Evolutionary conservation across 2,888 invertebrate genomes (phyloP), one percentile per base, ranked within the genome.

Genomic region (Ptychoptera contaminata): DNA sequence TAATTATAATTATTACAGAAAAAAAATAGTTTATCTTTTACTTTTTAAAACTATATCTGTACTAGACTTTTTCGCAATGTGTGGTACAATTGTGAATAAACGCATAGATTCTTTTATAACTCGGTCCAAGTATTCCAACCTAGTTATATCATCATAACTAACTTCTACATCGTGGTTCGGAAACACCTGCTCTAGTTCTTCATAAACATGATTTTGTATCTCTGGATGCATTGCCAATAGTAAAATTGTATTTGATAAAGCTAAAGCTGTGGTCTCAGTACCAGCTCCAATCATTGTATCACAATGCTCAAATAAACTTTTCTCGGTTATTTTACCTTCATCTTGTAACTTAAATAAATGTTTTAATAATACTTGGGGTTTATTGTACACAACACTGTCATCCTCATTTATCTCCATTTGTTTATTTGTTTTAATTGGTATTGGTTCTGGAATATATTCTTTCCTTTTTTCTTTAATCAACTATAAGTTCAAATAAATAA

Each of bases 191-290:
- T 39, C 6, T 2, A 56, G 36, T 50, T 57, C 56, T 12, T 54
- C 51, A 37, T 46, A 52, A 1, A 55, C 50, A 39, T 49, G 54
- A 29, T 55, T 49, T 42, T 58, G 58, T 5, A 54, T 48, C 2
- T 54, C 45, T 2, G 53, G 52, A 40, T 56, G 54, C 53, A 56
- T 57, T 8, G 58, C 55, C 15, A 57, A 42, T 37, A 56, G 46
- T 38, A 52, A 49, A 9, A 55, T 42, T 0, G 51, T 41, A 8
- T 51, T 51, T 29, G 50, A 53, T 1, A 54, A 40, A 1, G 54
- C 51, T 5, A 52, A 52, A 7, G 56, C 52, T 32, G 52, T 48
- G 4, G 56, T 55, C 36, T 57, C 56, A 37, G 32, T 32, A 8
- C 32, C 32, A 7, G 32, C 32, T 7, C 9, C 32, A 32, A 32